Conservation (phyloP, 2,797 vertebrate genomes). For the Tiaroga cobitis region DNA sequence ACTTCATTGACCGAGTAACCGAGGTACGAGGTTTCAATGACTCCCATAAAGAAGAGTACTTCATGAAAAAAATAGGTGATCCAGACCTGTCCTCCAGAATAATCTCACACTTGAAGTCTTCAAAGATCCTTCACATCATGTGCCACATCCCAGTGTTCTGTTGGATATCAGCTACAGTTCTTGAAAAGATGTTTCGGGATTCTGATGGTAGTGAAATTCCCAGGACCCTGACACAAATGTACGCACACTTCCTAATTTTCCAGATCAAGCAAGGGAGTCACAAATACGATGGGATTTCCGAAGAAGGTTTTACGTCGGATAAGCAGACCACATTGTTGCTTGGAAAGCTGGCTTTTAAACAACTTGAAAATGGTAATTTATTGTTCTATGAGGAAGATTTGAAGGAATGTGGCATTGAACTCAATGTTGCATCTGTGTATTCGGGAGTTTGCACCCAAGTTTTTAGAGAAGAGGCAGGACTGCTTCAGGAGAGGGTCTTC, state of each 20-base stretch:
- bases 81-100: conserved; percentile 14
- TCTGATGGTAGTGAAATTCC: conserved; percentile 31
- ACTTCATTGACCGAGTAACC: conserved; percentile 1
- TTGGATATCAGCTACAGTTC: conserved; percentile 44
- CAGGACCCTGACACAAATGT: conserved; percentile 50
- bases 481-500: conserved; percentile 43
- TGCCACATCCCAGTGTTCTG: conserved; percentile 44
- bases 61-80: conserved; percentile 25
- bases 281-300: background rate
- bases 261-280: conserved; percentile 33
- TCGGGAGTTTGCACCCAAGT: conserved; percentile 52
- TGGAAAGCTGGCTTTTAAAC: conserved; percentile 51
- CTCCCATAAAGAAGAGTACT: conserved; percentile 32
- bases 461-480: conserved; percentile 39
- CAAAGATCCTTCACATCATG: conserved; percentile 33
- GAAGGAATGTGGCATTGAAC: conserved; percentile 47
- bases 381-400: conserved; percentile 48
- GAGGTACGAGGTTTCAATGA: conserved; percentile 41
- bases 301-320: background rate
- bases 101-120: conserved; percentile 47
- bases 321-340: conserved; percentile 39
- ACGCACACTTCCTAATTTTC: conserved; percentile 34
- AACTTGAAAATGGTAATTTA: conserved; percentile 44
- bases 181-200: conserved; percentile 28
- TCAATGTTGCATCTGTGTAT: conserved; percentile 24